Conservation (phyloP, 2,888 invertebrate genomes). For the Drosophila merina region DNA sequence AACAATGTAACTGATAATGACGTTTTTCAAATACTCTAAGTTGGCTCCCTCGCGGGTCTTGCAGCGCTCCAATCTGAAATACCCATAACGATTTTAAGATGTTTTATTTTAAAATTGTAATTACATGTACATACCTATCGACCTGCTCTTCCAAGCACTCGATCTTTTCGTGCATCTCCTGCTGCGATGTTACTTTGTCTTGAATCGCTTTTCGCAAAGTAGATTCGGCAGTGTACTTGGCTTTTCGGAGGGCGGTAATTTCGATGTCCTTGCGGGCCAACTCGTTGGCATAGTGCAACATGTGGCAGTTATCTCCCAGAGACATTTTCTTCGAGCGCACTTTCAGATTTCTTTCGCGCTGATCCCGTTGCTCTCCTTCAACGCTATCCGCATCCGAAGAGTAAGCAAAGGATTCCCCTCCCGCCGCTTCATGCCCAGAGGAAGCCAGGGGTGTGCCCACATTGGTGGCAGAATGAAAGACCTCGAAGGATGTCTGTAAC, state of each 20-base stretch:
- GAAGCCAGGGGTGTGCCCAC: constrained; percentile 1
- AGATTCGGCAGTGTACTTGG: constrained; percentile 87
- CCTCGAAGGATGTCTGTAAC: constrained; percentile 86
- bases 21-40: constrained; percentile 95
- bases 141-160: constrained; percentile 87
- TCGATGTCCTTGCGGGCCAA: constrained; percentile 92
- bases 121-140: constrained; percentile 84
- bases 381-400: constrained; percentile 75
- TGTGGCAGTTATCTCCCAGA: constrained; percentile 88
- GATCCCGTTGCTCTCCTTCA: constrained; percentile 45
- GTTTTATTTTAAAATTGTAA: neutral
- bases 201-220: constrained; percentile 86
- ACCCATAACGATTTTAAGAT: no score
- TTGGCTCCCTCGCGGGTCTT: constrained; percentile 93
- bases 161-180: constrained; percentile 84
- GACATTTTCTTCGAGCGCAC: constrained; percentile 78
- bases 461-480: constrained; percentile 80
- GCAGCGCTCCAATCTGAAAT: constrained; percentile 86
- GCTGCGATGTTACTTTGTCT: constrained; percentile 86
- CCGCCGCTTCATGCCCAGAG: constrained; percentile 18
- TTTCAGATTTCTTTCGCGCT: constrained; percentile 48
- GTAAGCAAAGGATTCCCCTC: constrained; percentile 45
- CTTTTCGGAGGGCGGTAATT: constrained; percentile 89
- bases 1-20: constrained; percentile 91
- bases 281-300: constrained; percentile 93